These are phyloP conservation scores for Ephestia elutella DNA, from an alignment of 1,140 invertebrate genomes.

Conservation along the genomic window DNA sequence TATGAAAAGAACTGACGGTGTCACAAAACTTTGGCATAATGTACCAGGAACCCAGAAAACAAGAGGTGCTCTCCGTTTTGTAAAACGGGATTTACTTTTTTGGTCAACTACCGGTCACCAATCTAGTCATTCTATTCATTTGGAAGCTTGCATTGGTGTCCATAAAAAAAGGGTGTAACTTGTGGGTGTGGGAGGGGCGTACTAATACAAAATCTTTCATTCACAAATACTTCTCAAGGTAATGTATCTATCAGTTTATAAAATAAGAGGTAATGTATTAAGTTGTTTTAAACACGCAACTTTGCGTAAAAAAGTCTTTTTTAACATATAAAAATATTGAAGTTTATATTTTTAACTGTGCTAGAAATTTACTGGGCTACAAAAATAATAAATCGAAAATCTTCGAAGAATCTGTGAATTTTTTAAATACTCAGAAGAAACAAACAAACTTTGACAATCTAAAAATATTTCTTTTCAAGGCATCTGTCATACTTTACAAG, in stretches of 20 bases:
- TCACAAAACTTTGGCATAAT: not conserved
- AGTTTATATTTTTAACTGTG: too few relatives aligned
- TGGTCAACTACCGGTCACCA: not conserved
- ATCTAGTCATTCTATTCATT: not conserved
- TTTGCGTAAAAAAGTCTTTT: too few relatives aligned
- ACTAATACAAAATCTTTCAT: not conserved
- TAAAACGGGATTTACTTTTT: not conserved
- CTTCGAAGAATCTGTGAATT: conserved; percentile 1
- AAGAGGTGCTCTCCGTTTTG: not conserved
- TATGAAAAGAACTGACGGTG: not conserved
- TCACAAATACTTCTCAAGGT: not conserved
- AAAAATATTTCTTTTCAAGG: too few relatives aligned
- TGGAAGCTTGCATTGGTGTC: not conserved
- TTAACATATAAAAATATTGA: too few relatives aligned
- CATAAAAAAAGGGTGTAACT: not conserved
- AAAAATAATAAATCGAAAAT: not conserved
- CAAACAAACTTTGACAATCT: not conserved
- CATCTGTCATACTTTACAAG: not conserved
- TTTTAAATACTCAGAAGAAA: not conserved
- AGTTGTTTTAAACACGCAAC: too few relatives aligned
- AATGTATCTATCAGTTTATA: too few relatives aligned
- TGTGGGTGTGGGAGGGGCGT: not conserved
- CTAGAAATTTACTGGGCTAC: not conserved
- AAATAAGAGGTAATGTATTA: too few relatives aligned
- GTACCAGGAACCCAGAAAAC: not conserved